These are phyloP conservation scores for Ornithoptera alexandrae DNA, from an alignment of 2,888 invertebrate genomes.

Conservation along the genomic window DNA sequence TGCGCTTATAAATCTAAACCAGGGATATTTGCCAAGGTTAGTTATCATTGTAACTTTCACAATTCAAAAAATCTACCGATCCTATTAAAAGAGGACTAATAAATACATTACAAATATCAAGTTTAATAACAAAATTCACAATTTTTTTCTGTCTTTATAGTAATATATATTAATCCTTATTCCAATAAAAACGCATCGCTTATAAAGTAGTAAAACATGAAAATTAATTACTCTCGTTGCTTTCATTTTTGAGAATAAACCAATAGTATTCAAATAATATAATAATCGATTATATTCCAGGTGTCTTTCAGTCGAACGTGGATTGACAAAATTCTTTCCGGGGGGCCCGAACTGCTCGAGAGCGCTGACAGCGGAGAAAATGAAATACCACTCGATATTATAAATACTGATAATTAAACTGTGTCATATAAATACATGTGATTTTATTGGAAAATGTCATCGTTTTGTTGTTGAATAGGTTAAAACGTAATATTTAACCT, in stretches of 20 bases:
- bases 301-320: slow-evolving; percentile 64
- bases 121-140: too few species aligned
- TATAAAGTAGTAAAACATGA: too few species aligned
- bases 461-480: neutral
- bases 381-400: slow-evolving; percentile 50
- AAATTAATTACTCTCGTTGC: too few species aligned
- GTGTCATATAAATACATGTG: neutral
- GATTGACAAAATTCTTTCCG: slow-evolving; percentile 59
- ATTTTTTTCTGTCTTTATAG: too few species aligned
- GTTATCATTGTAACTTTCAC: too few species aligned
- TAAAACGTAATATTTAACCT: too few species aligned
- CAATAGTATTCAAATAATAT: neutral
- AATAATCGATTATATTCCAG: slow-evolving; percentile 42
- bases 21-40: slow-evolving; percentile 70
- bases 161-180: too few species aligned
- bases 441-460: neutral
- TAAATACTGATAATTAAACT: slow-evolving; percentile 20
- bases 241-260: too few species aligned
- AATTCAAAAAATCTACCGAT: too few species aligned
- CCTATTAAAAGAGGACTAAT: too few species aligned
- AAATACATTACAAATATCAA: too few species aligned
- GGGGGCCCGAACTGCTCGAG: slow-evolving; percentile 45
- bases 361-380: slow-evolving; percentile 68
- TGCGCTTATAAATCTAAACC: slow-evolving; percentile 71
- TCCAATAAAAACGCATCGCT: too few species aligned